Evolutionary conservation across 1,140 invertebrate genomes (phyloP).

Genomic region (Conus ventricosus): DNA sequence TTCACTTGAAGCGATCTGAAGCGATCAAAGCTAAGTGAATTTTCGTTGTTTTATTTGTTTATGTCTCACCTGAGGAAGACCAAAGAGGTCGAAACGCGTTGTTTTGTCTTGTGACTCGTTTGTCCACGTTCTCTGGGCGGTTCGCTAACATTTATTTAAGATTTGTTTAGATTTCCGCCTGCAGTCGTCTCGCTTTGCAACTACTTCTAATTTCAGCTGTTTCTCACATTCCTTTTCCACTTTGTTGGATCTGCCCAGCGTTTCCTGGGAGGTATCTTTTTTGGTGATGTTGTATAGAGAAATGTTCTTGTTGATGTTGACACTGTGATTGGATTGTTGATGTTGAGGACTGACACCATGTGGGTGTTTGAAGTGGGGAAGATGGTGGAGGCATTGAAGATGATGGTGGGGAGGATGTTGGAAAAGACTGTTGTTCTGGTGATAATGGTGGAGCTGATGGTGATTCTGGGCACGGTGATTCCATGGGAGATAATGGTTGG

Average conservation of each 20-base stretch:
- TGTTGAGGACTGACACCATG: not conserved
- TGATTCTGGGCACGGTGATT: not conserved
- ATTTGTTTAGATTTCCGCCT: no score
- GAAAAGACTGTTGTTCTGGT: not conserved
- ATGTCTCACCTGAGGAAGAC: no score
- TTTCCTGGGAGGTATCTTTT: constrained; percentile 22
- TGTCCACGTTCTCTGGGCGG: no score
- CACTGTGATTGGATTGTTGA: not conserved
- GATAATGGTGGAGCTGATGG: not conserved
- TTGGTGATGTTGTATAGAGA: not conserved
- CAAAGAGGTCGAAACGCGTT: no score
- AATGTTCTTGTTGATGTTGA: not conserved
- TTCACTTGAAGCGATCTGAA: no score
- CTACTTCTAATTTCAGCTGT: constrained; percentile 1
- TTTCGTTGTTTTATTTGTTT: no score
- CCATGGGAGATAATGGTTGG: not conserved
- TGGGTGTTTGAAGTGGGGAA: not conserved
- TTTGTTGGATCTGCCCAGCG: not conserved
- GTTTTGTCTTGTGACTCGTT: no score
- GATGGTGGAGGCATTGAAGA: constrained; percentile 9
- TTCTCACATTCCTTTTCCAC: constrained; percentile 39
- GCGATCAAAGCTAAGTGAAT: no score
- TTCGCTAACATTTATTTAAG: no score
- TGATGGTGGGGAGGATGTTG: constrained; percentile 7
- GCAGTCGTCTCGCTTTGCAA: no score